Evolutionary conservation across 2,888 invertebrate genomes (phyloP).

Genomic region (Eucera pruinosa): DNA sequence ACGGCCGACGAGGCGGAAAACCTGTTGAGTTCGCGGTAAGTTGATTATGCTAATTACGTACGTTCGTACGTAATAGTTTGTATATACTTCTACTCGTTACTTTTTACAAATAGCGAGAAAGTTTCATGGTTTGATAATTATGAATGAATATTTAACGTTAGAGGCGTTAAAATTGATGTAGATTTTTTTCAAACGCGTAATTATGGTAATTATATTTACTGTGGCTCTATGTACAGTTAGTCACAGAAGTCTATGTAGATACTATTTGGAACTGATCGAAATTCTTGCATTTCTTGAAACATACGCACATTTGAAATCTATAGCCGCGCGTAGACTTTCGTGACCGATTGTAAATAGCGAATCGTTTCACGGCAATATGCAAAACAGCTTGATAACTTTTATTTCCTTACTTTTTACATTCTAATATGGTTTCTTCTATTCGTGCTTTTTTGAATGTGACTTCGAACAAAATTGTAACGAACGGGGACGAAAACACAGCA

Average conservation of each 20-base stretch:
- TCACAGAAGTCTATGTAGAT: too few relatives aligned
- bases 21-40: constrained; percentile 93
- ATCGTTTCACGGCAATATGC: constrained; percentile 49
- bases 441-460: constrained; percentile 65
- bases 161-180: constrained; percentile 26
- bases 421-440: constrained; percentile 63
- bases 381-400: constrained; percentile 57
- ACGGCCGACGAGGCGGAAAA: constrained; percentile 95
- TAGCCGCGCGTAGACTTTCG: too few relatives aligned
- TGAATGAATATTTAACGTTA: too few relatives aligned
- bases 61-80: too few relatives aligned
- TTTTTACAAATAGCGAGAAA: too few relatives aligned
- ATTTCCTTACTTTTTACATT: constrained; percentile 63
- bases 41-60: constrained; percentile 53
- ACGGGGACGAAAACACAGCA: constrained; percentile 85
- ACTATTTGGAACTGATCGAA: too few relatives aligned
- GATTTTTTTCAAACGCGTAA: constrained; percentile 19
- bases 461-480: constrained; percentile 37
- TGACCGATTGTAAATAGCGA: too few relatives aligned
- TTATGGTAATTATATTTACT: constrained; percentile 34
- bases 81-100: too few relatives aligned
- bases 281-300: too few relatives aligned
- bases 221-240: too few relatives aligned
- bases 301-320: too few relatives aligned
- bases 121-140: too few relatives aligned